A percentile compares a stretch with the other conserved stretches of the same genome.
phyloP scores from a whole-genome alignment of 2,888 invertebrate genomes.

The Aporophyla nigra region DNA sequence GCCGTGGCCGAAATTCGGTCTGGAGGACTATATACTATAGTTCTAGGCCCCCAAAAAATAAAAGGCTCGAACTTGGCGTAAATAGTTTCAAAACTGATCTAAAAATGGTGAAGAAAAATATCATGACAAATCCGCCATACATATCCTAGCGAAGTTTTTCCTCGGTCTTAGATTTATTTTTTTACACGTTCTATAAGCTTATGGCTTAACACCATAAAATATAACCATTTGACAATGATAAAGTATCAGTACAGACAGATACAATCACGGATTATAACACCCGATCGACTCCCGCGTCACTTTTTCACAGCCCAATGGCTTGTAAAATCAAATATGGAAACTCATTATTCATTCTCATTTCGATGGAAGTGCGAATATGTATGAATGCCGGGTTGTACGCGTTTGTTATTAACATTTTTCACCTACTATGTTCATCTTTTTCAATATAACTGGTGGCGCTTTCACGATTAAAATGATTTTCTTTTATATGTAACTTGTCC shows the following conservation, averaged over 20 bases:
- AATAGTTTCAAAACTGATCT: too few relatives aligned
- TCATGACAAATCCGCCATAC: too few relatives aligned
- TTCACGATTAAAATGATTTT: too few relatives aligned
- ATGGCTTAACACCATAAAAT: constrained; percentile 6
- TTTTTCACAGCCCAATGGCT: constrained; percentile 44
- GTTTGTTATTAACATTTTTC: not conserved
- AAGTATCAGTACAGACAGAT: constrained; percentile 28
- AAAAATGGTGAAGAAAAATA: too few relatives aligned
- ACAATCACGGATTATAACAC: constrained; percentile 34
- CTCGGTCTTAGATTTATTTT: not conserved
- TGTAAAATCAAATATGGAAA: constrained; percentile 55
- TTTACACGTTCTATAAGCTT: not conserved
- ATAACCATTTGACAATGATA: constrained; percentile 38
- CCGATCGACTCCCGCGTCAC: constrained; percentile 26
- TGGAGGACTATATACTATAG: too few relatives aligned
- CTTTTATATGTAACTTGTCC: not conserved
- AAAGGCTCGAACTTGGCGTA: too few relatives aligned
- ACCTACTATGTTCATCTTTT: not conserved
- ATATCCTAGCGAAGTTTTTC: too few relatives aligned
- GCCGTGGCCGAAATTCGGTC: too few relatives aligned
- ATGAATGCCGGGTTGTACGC: constrained; percentile 4
- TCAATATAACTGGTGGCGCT: not conserved
- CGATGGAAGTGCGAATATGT: constrained; percentile 24
- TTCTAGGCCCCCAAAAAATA: too few relatives aligned
- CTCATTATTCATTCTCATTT: constrained; percentile 37